Percentiles rank a stretch among this genome's conserved stretches.
Conservation (phyloP, 2,888 invertebrate species). For the Drosophila anomelani region DNA sequence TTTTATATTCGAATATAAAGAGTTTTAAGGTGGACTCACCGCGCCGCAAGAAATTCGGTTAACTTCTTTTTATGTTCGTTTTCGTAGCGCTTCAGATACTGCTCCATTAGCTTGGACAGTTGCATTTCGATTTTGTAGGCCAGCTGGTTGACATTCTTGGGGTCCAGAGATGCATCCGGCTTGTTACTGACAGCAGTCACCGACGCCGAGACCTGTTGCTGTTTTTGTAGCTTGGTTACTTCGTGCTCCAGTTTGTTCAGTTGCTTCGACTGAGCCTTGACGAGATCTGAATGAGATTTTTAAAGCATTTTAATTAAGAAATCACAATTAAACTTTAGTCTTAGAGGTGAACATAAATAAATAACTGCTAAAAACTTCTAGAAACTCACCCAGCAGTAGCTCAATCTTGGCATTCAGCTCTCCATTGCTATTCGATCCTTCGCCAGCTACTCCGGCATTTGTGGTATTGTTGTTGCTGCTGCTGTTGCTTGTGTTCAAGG, state of each 20-base stretch:
- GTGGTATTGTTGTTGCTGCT: slow-evolving; percentile 46
- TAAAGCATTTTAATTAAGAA: neutral
- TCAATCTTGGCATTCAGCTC: slow-evolving; percentile 80
- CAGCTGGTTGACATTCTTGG: slow-evolving; percentile 79
- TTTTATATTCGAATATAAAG: neutral
- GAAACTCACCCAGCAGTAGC: slow-evolving; percentile 80
- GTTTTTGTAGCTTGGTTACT: slow-evolving; percentile 77
- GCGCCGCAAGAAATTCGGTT: slow-evolving; percentile 80
- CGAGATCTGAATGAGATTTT: slow-evolving; percentile 83
- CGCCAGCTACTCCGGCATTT: slow-evolving; percentile 25
- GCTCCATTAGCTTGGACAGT: slow-evolving; percentile 83
- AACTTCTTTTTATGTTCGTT: slow-evolving; percentile 83
- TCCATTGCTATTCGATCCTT: slow-evolving; percentile 13
- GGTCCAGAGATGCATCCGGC: slow-evolving; percentile 53
- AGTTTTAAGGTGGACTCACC: slow-evolving; percentile 57
- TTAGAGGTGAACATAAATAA: no score
- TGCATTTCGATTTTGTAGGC: slow-evolving; percentile 83
- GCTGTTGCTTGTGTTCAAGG: slow-evolving; percentile 51
- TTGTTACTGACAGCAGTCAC: slow-evolving; percentile 29
- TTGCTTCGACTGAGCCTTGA: slow-evolving; percentile 85
- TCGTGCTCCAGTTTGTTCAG: slow-evolving; percentile 85
- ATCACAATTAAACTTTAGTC: neutral
- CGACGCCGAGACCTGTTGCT: slow-evolving; percentile 26
- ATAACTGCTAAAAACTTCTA: neutral
- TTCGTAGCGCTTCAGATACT: slow-evolving; percentile 83